A percentile compares a stretch with the other conserved stretches of the same genome.
These are phyloP conservation scores for Motacilla alba DNA, from an alignment of 2,113 vertebrate genomes.

Conservation along the genomic window DNA sequence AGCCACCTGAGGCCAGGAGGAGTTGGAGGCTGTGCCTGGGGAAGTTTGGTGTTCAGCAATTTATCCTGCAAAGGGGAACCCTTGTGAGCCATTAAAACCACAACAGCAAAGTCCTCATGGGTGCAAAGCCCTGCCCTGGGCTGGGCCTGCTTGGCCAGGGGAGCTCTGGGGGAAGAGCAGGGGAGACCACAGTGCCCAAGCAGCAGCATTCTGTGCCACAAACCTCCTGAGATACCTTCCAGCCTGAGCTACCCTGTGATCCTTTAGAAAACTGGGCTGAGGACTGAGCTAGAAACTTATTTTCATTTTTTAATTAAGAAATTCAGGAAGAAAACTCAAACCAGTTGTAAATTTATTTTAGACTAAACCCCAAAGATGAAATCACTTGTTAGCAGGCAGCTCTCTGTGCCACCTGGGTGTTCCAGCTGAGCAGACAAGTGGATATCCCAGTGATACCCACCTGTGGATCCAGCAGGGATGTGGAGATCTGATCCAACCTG, in stretches of 20 bases:
- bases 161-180: not conserved
- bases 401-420: not conserved
- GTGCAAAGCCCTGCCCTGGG: not conserved
- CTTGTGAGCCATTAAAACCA: not conserved
- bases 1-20: fast-evolving
- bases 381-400: not conserved
- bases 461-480: not conserved
- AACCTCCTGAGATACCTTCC: not conserved
- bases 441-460: not conserved
- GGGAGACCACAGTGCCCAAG: not conserved
- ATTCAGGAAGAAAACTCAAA: not conserved
- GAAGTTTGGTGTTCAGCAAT: not conserved
- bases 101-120: not conserved
- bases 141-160: not conserved
- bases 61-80: not conserved
- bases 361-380: not conserved
- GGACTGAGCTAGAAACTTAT: not conserved
- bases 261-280: not conserved
- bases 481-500: not conserved
- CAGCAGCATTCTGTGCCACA: not conserved
- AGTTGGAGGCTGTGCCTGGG: not conserved
- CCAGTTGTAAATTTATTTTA: not conserved
- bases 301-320: not conserved
- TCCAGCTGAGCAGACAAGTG: not conserved
- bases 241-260: not conserved